Conservation (phyloP, 1,140 invertebrate species). For the Liolophura sinensis region DNA sequence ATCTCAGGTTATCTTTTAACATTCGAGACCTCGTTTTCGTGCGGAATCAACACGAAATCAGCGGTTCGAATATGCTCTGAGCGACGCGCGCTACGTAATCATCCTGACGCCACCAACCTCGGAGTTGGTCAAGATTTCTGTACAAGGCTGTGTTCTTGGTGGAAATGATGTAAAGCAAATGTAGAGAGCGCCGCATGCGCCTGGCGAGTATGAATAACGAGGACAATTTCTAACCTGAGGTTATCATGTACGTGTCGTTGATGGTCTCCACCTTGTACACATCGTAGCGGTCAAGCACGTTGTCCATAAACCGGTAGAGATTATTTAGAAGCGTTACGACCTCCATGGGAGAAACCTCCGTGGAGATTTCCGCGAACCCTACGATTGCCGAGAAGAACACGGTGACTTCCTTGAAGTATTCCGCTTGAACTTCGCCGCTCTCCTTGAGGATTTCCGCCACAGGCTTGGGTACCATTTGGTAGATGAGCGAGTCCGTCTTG, state of each 20-base stretch:
- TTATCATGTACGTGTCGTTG: constrained; percentile 35
- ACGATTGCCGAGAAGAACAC: constrained; percentile 2
- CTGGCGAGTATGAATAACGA: background rate
- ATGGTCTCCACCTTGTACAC: constrained; percentile 40
- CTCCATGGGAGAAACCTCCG: constrained; percentile 69
- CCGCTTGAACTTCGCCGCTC: background rate
- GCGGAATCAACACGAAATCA: no score
- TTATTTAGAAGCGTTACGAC: constrained; percentile 59
- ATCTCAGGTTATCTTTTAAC: no score
- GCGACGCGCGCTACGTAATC: no score
- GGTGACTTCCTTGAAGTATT: background rate
- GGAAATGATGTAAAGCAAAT: background rate
- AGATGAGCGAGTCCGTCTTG: constrained; percentile 2
- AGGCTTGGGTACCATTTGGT: constrained; percentile 8
- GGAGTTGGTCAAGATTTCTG: no score
- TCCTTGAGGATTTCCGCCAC: constrained; percentile 24
- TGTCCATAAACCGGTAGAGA: constrained; percentile 27
- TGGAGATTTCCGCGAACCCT: background rate
- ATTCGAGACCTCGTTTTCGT: no score
- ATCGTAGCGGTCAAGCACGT: constrained; percentile 32
- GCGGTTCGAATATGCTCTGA: no score
- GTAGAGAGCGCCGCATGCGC: no score
- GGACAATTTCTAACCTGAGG: constrained; percentile 6
- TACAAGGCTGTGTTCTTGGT: constrained; percentile 8
- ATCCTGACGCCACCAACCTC: background rate